A percentile compares a stretch with the other conserved stretches of the same genome.
These are phyloP conservation scores for Cacajao melanocephalus DNA, from an alignment of 2,797 vertebrate species.

Conservation along the genomic window DNA sequence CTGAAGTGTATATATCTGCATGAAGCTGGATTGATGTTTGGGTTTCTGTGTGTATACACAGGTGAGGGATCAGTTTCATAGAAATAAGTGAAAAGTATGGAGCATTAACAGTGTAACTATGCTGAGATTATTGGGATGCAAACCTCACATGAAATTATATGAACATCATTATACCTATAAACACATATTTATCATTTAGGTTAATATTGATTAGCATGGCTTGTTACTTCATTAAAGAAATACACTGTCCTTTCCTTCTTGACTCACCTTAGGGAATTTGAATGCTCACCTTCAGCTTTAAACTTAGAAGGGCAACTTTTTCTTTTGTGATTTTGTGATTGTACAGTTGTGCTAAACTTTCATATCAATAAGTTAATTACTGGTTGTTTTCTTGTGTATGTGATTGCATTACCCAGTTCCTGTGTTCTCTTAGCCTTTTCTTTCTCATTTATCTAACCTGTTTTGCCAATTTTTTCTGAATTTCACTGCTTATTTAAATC, in stretches of 20 bases:
- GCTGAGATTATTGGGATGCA: not conserved
- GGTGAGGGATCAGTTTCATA: not conserved
- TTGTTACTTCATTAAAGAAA: not conserved
- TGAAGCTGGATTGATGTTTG: not conserved
- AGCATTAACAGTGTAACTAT: no score
- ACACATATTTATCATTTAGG: not conserved
- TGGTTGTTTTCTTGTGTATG: not conserved
- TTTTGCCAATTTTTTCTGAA: not conserved
- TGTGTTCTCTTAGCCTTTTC: not conserved
- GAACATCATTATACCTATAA: not conserved
- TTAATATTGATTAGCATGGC: not conserved
- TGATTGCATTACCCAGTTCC: not conserved
- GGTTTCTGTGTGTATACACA: not conserved
- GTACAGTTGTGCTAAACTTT: not conserved
- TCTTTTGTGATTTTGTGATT: not conserved
- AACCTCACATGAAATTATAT: not conserved
- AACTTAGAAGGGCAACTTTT: not conserved
- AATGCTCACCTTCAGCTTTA: not conserved
- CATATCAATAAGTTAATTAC: not conserved
- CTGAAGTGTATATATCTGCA: rapidly evolving
- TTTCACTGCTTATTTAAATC: not conserved
- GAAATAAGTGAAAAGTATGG: not conserved
- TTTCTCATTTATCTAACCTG: not conserved
- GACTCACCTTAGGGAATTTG: not conserved
- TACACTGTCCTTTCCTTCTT: not conserved